Percentiles rank a stretch among this genome's conserved stretches.
Evolutionary conservation across 2,797 vertebrate genomes (phyloP).

Genomic region (Amphiprion clarkii): DNA sequence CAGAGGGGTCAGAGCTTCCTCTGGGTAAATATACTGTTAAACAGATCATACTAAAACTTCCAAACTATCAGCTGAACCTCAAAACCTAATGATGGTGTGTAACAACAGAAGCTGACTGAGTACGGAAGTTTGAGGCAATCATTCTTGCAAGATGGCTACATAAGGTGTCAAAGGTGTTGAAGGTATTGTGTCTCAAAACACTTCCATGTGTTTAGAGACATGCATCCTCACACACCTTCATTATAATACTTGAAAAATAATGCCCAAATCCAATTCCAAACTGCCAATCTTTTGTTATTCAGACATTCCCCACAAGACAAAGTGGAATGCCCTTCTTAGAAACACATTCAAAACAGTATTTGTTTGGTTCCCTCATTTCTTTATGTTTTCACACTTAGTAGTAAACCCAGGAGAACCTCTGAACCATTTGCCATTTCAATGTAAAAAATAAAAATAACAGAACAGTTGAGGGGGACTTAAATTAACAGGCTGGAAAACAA

Average conservation of each 20-base stretch:
- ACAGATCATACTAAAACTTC: constrained; percentile 64
- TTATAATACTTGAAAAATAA: constrained; percentile 54
- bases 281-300: constrained; percentile 45
- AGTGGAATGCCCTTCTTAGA: constrained; percentile 30
- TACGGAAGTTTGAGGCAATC: constrained; percentile 60
- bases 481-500: constrained; percentile 80
- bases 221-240: constrained; percentile 53
- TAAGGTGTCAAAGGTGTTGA: constrained; percentile 64
- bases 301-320: constrained; percentile 32
- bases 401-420: constrained; percentile 86
- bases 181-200: constrained; percentile 55
- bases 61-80: constrained; percentile 54
- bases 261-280: constrained; percentile 65
- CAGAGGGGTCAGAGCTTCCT: constrained; percentile 85
- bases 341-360: constrained; percentile 57
- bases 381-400: constrained; percentile 46
- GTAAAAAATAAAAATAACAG: constrained; percentile 69
- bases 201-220: constrained; percentile 52
- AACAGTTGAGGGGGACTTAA: constrained; percentile 76
- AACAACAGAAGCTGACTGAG: constrained; percentile 72
- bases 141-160: constrained; percentile 69
- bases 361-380: constrained; percentile 25
- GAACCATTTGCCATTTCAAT: constrained; percentile 79
- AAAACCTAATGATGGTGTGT: constrained; percentile 48
- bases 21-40: constrained; percentile 76